Percentiles rank a stretch among this genome's conserved stretches.
These are phyloP conservation scores for Eurois occulta DNA, from an alignment of 2,888 invertebrate genomes.

Conservation along the genomic window DNA sequence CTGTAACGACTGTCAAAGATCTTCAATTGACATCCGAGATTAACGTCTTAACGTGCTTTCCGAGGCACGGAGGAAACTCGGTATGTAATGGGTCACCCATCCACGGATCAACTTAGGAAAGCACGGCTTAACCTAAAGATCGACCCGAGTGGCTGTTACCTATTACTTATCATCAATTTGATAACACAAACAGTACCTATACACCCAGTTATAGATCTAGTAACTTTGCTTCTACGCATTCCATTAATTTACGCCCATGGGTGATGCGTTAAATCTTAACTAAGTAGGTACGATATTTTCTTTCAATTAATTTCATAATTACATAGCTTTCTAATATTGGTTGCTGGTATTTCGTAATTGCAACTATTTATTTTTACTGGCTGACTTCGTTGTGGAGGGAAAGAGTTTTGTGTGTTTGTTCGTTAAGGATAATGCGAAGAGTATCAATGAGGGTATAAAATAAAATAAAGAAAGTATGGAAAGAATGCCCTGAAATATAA, in stretches of 20 bases:
- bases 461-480: neutral
- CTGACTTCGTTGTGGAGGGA: neutral
- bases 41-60: no score
- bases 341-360: slow-evolving; percentile 7
- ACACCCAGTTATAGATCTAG: neutral
- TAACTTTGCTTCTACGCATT: neutral
- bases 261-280: neutral
- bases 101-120: no score
- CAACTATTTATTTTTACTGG: neutral
- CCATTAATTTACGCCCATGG: neutral
- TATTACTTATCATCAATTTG: no score
- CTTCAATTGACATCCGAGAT: no score
- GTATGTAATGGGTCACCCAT: no score
- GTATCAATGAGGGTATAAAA: neutral
- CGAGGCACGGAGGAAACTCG: no score
- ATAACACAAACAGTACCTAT: neutral
- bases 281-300: neutral
- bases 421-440: no score
- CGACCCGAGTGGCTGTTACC: no score
- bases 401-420: slow-evolving; percentile 11
- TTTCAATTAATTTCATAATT: slow-evolving; percentile 8
- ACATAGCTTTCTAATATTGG: neutral
- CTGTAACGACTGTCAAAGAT: no score
- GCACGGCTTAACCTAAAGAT: no score
- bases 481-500: no score